Evolutionary conservation across 2,797 vertebrate genomes (phyloP).

Genomic region (Cercopithecus petaurista): DNA sequence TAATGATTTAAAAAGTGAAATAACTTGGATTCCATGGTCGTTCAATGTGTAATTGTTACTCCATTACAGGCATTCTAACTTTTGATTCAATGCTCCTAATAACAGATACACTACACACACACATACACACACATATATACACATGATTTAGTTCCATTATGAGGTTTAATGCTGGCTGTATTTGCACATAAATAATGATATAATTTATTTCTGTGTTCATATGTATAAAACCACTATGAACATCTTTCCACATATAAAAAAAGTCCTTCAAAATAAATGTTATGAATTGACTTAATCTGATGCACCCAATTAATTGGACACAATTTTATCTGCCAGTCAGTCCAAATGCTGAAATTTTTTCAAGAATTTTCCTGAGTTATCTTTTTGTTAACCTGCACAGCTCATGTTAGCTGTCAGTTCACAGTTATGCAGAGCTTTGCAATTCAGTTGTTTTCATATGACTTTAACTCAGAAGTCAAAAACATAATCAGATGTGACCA

Average conservation of each 20-base stretch:
- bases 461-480: not conserved
- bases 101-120: not conserved
- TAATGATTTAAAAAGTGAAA: not conserved
- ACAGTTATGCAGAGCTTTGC: not conserved
- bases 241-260: not conserved
- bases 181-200: not conserved
- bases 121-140: not conserved
- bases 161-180: not conserved
- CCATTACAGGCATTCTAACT: not conserved
- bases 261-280: not conserved
- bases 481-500: not conserved
- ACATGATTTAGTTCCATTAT: not conserved
- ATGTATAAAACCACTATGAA: not conserved
- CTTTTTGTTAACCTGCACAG: not conserved
- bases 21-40: not conserved
- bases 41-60: not conserved
- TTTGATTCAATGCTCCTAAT: not conserved
- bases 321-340: not conserved
- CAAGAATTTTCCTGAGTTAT: not conserved
- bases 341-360: not conserved
- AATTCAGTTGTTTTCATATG: not conserved
- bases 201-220: not conserved
- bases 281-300: not conserved
- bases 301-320: not conserved
- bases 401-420: not conserved